Percentiles rank a stretch among this genome's conserved stretches.
Conservation (phyloP, 2,888 invertebrate genomes). For the Mimumesa dahlbomi region DNA sequence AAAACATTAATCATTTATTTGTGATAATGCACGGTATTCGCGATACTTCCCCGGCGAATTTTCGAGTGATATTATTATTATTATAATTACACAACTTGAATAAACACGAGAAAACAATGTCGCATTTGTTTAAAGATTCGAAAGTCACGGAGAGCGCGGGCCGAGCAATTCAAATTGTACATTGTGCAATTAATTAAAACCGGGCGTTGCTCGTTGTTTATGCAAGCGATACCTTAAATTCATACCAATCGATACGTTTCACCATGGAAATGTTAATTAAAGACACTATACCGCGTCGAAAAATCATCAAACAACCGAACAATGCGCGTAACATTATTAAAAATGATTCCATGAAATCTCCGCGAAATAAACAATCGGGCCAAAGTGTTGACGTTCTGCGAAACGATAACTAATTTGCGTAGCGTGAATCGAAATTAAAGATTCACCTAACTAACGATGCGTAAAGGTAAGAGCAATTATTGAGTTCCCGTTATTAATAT, state of each 20-base stretch:
- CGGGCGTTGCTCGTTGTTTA: background rate
- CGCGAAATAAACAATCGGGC: too few species aligned
- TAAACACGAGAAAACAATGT: background rate
- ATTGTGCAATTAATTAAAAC: background rate
- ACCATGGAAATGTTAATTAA: background rate
- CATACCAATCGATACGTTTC: background rate
- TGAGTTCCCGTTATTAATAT: slow-evolving; percentile 31
- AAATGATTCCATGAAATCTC: too few species aligned
- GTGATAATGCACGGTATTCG: background rate
- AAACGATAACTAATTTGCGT: too few species aligned
- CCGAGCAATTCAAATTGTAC: background rate
- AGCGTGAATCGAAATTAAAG: too few species aligned
- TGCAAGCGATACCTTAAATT: background rate
- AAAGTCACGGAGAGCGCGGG: too few species aligned
- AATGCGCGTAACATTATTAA: too few species aligned
- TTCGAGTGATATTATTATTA: background rate
- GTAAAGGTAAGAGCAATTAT: slow-evolving; percentile 26
- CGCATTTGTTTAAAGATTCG: background rate
- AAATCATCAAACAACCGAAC: too few species aligned
- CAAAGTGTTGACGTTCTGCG: too few species aligned
- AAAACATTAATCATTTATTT: too few species aligned
- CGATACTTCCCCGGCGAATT: too few species aligned
- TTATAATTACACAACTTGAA: too few species aligned
- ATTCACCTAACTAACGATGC: too few species aligned
- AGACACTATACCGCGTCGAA: background rate